These are phyloP conservation scores for Macrobrachium nipponense DNA, from an alignment of 1,140 invertebrate genomes.

Conservation along the genomic window DNA sequence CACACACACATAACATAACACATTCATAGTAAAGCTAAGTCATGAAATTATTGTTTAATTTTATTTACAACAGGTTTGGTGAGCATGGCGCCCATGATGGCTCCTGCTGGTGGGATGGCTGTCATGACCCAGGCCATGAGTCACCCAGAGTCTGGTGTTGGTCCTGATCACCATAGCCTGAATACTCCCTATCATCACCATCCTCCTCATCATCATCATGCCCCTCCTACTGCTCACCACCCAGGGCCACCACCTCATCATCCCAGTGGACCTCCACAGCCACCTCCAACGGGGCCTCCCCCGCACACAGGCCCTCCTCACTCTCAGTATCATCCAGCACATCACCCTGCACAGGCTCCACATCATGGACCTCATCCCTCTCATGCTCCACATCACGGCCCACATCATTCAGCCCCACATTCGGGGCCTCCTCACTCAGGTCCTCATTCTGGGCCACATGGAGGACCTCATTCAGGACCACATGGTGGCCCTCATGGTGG, in stretches of 20 bases:
- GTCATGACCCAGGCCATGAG: slow-evolving; percentile 64
- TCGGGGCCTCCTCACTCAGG: slow-evolving; percentile 47
- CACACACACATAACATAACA: no score
- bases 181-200: slow-evolving; percentile 58
- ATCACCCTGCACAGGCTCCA: slow-evolving; percentile 44
- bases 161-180: slow-evolving; percentile 59
- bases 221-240: slow-evolving; percentile 49
- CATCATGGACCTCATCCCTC: slow-evolving; percentile 44
- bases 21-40: no score
- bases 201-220: slow-evolving; percentile 51
- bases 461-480: slow-evolving; percentile 37
- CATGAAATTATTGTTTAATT: no score
- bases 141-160: slow-evolving; percentile 61
- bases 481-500: slow-evolving; percentile 30
- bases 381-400: slow-evolving; percentile 54
- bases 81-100: slow-evolving; percentile 65
- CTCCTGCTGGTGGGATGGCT: slow-evolving; percentile 62
- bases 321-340: slow-evolving; percentile 61
- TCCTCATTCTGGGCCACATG: slow-evolving; percentile 31
- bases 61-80: slow-evolving; percentile 49
- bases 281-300: slow-evolving; percentile 52
- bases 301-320: slow-evolving; percentile 56
- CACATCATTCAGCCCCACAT: slow-evolving; percentile 57
- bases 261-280: slow-evolving; percentile 57
- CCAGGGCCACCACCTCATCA: slow-evolving; percentile 58